These are phyloP conservation scores for Hecatera dysodea DNA, from an alignment of 2,888 invertebrate genomes.

Conservation along the genomic window DNA sequence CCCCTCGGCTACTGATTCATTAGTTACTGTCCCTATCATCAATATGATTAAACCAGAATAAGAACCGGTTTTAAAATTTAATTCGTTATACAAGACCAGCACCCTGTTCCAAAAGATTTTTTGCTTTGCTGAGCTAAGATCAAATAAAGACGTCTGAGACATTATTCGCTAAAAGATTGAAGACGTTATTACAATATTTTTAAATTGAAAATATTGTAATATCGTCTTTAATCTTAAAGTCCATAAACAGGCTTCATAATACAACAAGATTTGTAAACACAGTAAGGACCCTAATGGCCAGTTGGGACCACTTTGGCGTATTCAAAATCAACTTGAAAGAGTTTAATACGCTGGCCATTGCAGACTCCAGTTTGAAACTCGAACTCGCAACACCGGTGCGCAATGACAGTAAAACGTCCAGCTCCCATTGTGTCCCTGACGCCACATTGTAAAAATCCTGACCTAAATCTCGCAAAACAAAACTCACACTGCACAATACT, in stretches of 20 bases:
- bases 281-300: slow-evolving; percentile 51
- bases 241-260: slow-evolving; percentile 42
- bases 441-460: slow-evolving; percentile 89
- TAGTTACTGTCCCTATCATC: slow-evolving; percentile 75
- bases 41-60: slow-evolving; percentile 79
- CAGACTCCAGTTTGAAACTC: slow-evolving; percentile 61
- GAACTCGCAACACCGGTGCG: slow-evolving; percentile 66
- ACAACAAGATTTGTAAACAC: slow-evolving; percentile 56
- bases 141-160: slow-evolving; percentile 57
- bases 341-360: slow-evolving; percentile 49
- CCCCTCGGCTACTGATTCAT: slow-evolving; percentile 73
- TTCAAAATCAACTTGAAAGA: slow-evolving; percentile 63
- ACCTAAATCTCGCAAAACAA: slow-evolving; percentile 90
- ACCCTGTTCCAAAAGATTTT: slow-evolving; percentile 64
- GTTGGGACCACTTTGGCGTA: slow-evolving; percentile 55
- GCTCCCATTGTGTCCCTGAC: slow-evolving; percentile 83
- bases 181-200: slow-evolving; percentile 40
- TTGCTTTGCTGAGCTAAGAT: slow-evolving; percentile 61
- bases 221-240: slow-evolving; percentile 21
- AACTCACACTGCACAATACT: slow-evolving; percentile 87
- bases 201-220: slow-evolving; percentile 26
- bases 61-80: slow-evolving; percentile 79
- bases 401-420: slow-evolving; percentile 80
- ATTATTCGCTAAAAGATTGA: slow-evolving; percentile 51
- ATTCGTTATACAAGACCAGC: slow-evolving; percentile 72